Evolutionary conservation across 2,113 vertebrate species (phyloP).

Genomic region (Nansenia antarctica): DNA sequence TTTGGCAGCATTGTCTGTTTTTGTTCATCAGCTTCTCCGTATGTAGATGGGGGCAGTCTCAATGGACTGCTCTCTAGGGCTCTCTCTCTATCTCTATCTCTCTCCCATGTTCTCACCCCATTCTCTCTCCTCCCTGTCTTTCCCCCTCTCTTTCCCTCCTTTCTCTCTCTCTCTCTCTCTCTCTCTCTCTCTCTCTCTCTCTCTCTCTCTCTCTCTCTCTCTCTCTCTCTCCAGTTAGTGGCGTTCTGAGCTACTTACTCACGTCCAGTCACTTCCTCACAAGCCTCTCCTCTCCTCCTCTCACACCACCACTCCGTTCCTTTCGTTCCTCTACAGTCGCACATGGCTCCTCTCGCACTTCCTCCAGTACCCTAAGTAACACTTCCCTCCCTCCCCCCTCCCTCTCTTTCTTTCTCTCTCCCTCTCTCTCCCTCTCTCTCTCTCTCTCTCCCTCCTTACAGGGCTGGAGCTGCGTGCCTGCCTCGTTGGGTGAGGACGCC

Average conservation of each 20-base stretch:
- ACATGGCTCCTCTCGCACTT: neutral
- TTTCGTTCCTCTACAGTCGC: neutral
- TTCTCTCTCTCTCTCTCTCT: conserved; percentile 23
- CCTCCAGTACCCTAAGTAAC: neutral
- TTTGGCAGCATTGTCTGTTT: neutral
- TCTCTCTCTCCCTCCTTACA: conserved; percentile 22
- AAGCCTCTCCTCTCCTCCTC: conserved; percentile 41
- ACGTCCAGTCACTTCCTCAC: conserved; percentile 67
- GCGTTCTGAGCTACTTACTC: conserved; percentile 62
- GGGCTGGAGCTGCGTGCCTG: too few relatives aligned
- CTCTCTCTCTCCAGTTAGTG: conserved; percentile 43
- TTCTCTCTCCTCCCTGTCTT: conserved; percentile 15
- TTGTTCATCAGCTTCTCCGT: neutral
- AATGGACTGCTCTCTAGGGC: neutral
- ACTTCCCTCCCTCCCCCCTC: neutral
- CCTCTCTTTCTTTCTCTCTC: conserved; percentile 3
- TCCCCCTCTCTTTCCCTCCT: conserved; percentile 1
- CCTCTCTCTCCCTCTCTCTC: conserved; percentile 16
- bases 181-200: conserved; percentile 7
- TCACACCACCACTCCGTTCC: neutral
- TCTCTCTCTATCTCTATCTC: conserved; percentile 14
- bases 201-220: neutral
- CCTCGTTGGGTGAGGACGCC: too few relatives aligned
- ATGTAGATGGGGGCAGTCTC: neutral
- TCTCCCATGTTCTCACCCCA: conserved; percentile 22